These are phyloP conservation scores for Spialia ferax DNA, from an alignment of 2,888 invertebrate genomes.

Conservation along the genomic window DNA sequence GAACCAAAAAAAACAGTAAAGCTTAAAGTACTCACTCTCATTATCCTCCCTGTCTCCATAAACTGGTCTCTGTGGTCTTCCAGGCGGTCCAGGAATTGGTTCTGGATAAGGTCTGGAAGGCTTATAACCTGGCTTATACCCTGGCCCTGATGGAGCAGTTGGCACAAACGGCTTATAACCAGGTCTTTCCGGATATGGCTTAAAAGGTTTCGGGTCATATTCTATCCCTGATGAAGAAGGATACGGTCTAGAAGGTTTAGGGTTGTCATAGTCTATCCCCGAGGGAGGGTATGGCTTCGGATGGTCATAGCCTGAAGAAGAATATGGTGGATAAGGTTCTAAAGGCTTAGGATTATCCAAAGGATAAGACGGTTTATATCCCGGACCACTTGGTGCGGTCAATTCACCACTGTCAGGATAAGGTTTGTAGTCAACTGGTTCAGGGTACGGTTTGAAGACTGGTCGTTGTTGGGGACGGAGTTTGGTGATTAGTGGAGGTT, in stretches of 20 bases:
- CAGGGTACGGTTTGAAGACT: conserved; percentile 26
- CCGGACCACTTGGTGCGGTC: neutral
- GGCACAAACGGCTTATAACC: conserved; percentile 36
- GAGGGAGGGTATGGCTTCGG: no score
- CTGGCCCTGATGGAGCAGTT: conserved; percentile 40
- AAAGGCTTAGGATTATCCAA: conserved; percentile 24
- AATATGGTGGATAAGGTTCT: conserved; percentile 3
- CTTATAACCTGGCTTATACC: conserved; percentile 39
- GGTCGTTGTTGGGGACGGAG: conserved; percentile 44
- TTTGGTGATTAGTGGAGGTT: conserved; percentile 41
- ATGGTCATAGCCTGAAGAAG: neutral
- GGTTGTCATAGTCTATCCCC: no score
- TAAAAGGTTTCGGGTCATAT: conserved; percentile 17
- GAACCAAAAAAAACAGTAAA: no score
- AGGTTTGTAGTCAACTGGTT: conserved; percentile 51
- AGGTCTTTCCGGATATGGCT: conserved; percentile 39
- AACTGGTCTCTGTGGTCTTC: conserved; percentile 51
- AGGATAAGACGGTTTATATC: conserved; percentile 16
- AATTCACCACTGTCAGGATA: conserved; percentile 46
- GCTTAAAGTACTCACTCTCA: conserved; percentile 46
- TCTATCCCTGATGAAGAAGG: neutral
- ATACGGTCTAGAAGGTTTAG: neutral
- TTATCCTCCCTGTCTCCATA: conserved; percentile 48
- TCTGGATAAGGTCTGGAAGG: conserved; percentile 14
- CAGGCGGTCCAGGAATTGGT: conserved; percentile 40